A percentile compares a stretch with the other conserved stretches of the same genome.
Evolutionary conservation across 2,113 vertebrate species (phyloP).

Genomic region (Silurus glanis): DNA sequence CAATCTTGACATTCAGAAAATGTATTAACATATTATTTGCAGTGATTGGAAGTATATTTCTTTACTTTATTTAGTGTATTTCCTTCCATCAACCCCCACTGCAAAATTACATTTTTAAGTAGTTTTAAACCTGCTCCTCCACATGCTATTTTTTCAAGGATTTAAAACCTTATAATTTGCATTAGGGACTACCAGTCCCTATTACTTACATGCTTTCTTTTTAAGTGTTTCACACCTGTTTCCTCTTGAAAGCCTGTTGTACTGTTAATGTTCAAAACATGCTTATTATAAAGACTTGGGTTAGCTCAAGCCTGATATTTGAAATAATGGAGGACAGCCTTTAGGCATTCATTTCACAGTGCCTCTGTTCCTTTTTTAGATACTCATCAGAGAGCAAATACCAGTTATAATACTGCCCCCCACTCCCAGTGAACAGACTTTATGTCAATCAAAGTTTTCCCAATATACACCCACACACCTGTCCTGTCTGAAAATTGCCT

Average conservation of each 20-base stretch:
- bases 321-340: slow-evolving; percentile 15
- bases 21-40: neutral
- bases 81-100: neutral
- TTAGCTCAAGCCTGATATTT: slow-evolving; percentile 7
- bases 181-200: neutral
- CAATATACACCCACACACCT: slow-evolving; percentile 50
- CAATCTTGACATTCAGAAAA: neutral
- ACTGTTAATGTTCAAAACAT: slow-evolving; percentile 10
- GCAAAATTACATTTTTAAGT: neutral
- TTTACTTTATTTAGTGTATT: neutral
- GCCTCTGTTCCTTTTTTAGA: slow-evolving; percentile 39
- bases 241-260: neutral
- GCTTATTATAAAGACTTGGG: slow-evolving; percentile 18
- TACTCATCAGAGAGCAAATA: slow-evolving; percentile 17
- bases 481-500: slow-evolving; percentile 33
- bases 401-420: slow-evolving; percentile 13
- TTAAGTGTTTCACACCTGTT: neutral
- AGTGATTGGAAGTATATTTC: neutral
- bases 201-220: neutral
- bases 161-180: neutral
- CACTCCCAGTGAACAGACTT: slow-evolving; percentile 21
- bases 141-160: neutral
- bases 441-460: slow-evolving; percentile 36
- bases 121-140: neutral
- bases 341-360: slow-evolving; percentile 19